Base-by-base conservation (phyloP, 2,888 invertebrate species). In the Pyralis farinalis region DNA sequence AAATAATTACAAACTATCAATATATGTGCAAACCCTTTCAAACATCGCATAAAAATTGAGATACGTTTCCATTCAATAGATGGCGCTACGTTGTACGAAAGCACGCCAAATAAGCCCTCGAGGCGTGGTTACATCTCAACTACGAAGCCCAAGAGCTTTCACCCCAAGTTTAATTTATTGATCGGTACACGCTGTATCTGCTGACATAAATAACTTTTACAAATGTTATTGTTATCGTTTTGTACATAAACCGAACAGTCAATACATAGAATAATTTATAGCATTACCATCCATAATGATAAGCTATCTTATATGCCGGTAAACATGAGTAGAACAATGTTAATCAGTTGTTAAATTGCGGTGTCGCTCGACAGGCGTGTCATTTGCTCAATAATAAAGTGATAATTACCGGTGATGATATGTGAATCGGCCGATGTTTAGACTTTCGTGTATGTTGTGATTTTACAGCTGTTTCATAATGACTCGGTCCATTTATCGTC, bases 401-500 rank as follows among this genome's bases (percentile, higher is more conserved):
- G 42, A 36, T 51, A 45, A 39, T 43, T 35, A 33, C 31, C 46
- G 38, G 50, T 37, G 37, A 33, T 32, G 32, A n/a, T 32, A 12
- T 39, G 47, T 51, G 42, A 40, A 37, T 37, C 9, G 21, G 25
- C 32, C 9, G 41, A 9, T 7, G 7, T 1, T 25, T 30, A 37
- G 6, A 36, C 47, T 47, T 48, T 52, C 47, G 44, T 54, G 48
- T 54, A 45, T 58, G 52, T 55, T 57, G 59, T 45, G 34, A 38
- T 48, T 44, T 50, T 40, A 49, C 40, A 47, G 25, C 7, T 8
- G 40, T 42, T 35, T 38, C 43, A 68, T 60, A 49, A 87, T 88
- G 88, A 85, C 88, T 12, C 71, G 88, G 44, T 87, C 88, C 34
- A 81, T 82, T 53, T 88, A 88, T 58, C 67, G 83, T 41, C 88